phyloP scores from a whole-genome alignment of 2,888 invertebrate genomes.

The Drosophila mimica region DNA sequence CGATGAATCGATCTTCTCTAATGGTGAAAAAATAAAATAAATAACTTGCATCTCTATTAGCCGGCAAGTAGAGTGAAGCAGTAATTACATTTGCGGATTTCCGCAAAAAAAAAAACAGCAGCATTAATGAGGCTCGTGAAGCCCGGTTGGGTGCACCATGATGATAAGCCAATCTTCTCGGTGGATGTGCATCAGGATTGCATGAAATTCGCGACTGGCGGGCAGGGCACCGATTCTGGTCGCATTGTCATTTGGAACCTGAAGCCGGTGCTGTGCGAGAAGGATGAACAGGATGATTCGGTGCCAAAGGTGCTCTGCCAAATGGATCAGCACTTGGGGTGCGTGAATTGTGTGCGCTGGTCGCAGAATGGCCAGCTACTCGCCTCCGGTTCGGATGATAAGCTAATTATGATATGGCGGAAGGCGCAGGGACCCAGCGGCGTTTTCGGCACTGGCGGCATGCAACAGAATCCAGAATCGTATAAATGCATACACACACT shows the following conservation, averaged over 20 bases:
- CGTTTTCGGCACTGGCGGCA: conserved; percentile 87
- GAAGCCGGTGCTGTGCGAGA: conserved; percentile 92
- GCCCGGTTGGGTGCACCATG: conserved; percentile 96
- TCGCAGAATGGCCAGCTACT: conserved; percentile 94
- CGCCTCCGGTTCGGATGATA: conserved; percentile 98
- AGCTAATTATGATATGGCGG: conserved; percentile 97
- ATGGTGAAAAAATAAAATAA: not conserved
- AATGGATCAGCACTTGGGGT: conserved; percentile 98
- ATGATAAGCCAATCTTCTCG: conserved; percentile 97
- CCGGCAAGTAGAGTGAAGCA: conserved; percentile 28
- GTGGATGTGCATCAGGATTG: conserved; percentile 99
- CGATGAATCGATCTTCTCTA: not conserved
- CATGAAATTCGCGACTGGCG: conserved; percentile 96
- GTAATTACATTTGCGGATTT: conserved; percentile 20
- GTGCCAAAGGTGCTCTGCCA: conserved; percentile 97
- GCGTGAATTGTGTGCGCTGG: conserved; percentile 99
- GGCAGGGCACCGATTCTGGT: conserved; percentile 96
- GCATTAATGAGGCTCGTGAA: conserved; percentile 93
- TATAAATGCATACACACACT: conserved; percentile 96
- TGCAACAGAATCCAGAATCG: conserved; percentile 93
- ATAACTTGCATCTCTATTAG: conserved; percentile 25
- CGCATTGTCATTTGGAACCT: conserved; percentile 98
- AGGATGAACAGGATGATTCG: conserved; percentile 91
- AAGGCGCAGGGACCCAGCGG: conserved; percentile 86
- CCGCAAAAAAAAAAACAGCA: conserved; percentile 29